Base-by-base conservation (phyloP, 2,797 vertebrate species). In the Intellagama lesueurii region DNA sequence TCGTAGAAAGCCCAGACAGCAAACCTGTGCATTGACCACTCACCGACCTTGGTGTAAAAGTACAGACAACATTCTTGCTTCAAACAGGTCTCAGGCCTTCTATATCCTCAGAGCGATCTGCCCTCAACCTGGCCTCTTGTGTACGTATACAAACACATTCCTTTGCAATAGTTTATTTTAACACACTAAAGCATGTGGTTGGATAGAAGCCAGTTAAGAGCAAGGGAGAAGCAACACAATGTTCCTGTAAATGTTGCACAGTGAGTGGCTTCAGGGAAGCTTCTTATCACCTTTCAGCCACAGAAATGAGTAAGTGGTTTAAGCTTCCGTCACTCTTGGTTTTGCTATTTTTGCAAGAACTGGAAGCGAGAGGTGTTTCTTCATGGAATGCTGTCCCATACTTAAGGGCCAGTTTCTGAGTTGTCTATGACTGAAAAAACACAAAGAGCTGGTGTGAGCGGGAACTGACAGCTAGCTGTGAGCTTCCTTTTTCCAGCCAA, bases 111-210 rank as follows among this genome's bases (percentile, higher is more conserved):
- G 17, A 64, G 28, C 52, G 28, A 35, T 56, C 56, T 32, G 7
- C 60, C 28, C 35, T 35, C 47, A 32, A 44, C 76, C 76, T 32
- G 47, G 7, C 35, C 40, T 68, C 77, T 22, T 44, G 2, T n/a
- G 8, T 82, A 12, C 72, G 26, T 73, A 35, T 72, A 81, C 68
- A 72, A 69, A 72, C 68, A 30, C 35, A 7, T 64, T 81, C 35
- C 72, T 80, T 28, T 47, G 76, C 68, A 89, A 79, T 80, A 40
- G 77, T 35, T 85, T 85, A 66, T 81, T 85, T 86, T 86, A 86
- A 75, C 69, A 69, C 69, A 26, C 22, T 47, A 35, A 32, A 78
- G 1, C 47, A n/a, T 79, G 75, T 40, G 83, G 32, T 78, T 89
- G 73, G 75, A 79, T 32, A 68, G 52, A 68, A 56, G 78, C 83